Base-by-base conservation (phyloP, 2,888 invertebrate genomes). In the Biston betularia region DNA sequence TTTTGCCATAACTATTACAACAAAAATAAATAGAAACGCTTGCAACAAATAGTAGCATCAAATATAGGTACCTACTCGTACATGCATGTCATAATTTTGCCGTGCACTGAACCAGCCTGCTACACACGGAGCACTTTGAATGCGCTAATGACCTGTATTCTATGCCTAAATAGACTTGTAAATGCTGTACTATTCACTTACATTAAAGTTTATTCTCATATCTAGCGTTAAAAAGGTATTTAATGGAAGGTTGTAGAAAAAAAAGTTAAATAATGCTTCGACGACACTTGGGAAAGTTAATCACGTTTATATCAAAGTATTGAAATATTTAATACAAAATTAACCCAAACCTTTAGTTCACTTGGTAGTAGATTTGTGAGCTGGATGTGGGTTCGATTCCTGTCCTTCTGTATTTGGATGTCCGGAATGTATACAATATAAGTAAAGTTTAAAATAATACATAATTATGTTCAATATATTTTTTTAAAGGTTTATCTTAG, bases 121-220 rank as follows among this genome's bases (percentile, higher is more conserved):
- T 68, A 72, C 75, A 76, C 62, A 65, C 77, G 80, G 73, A 81
- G 81, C 81, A 80, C 77, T 82, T 80, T 77, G 70, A 82, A 80
- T 79, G 76, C 79, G 75, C 79, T 84, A 83, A 83, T 79, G 79
- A 75, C 73, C 68, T 77, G 68, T 74, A 75, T 75, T 75, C 68
- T 78, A 75, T 75, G 73, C 56, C 55, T 60, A 48, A 44, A 67
- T 63, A 67, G 66, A 14, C n/a, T 33, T 35, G 45, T 11, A 62
- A 49, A 35, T 14, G 12, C n/a, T n/a, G 60, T 3, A 5, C n/a
- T 0, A 24, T 40, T 46, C 46, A 12, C n/a, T 56, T 61, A 61
- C 42, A 7, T n/a, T 34, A 7, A 3, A 15, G 33, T 11, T 11
- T 24, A 5, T 3, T 33, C 11, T 48, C 11, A 48, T 33, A 48